Evolutionary conservation across 2,888 invertebrate species (phyloP).

Genomic region (Xestia rhomboidea): DNA sequence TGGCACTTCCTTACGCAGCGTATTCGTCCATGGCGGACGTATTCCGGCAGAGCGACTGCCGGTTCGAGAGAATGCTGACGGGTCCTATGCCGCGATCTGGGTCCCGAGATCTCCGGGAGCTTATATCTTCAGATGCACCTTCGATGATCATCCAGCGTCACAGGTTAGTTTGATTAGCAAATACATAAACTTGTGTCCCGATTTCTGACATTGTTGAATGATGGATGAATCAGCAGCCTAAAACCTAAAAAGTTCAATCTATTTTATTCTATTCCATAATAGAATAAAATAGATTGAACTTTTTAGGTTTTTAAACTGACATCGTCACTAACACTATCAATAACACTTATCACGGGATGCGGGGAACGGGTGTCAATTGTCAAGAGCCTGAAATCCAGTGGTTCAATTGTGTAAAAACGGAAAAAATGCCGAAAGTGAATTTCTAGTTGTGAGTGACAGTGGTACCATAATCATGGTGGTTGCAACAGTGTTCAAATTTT

Average conservation of each 20-base stretch:
- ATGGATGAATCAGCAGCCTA: no score
- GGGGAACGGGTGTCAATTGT: background rate
- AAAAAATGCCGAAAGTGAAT: background rate
- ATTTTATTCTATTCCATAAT: no score
- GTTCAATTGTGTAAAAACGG: background rate
- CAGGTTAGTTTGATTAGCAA: slow-evolving; percentile 85
- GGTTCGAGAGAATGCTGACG: slow-evolving; percentile 94
- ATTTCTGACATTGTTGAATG: background rate
- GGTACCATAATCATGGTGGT: background rate
- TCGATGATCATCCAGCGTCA: slow-evolving; percentile 95
- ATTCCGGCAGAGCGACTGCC: slow-evolving; percentile 93
- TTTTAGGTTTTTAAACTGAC: background rate
- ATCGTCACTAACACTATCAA: background rate
- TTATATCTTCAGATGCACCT: slow-evolving; percentile 96
- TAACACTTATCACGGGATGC: background rate
- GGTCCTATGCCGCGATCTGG: slow-evolving; percentile 96
- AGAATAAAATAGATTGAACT: background rate
- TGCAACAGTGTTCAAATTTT: background rate
- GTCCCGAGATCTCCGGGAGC: slow-evolving; percentile 97
- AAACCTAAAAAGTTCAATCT: no score
- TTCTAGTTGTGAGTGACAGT: background rate
- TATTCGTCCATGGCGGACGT: slow-evolving; percentile 80
- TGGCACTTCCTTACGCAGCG: slow-evolving; percentile 77
- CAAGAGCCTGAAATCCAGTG: background rate
- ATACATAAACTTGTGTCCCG: background rate